Base-by-base conservation (phyloP, 2,113 vertebrate genomes). In the Forbesichthys agassizii region DNA sequence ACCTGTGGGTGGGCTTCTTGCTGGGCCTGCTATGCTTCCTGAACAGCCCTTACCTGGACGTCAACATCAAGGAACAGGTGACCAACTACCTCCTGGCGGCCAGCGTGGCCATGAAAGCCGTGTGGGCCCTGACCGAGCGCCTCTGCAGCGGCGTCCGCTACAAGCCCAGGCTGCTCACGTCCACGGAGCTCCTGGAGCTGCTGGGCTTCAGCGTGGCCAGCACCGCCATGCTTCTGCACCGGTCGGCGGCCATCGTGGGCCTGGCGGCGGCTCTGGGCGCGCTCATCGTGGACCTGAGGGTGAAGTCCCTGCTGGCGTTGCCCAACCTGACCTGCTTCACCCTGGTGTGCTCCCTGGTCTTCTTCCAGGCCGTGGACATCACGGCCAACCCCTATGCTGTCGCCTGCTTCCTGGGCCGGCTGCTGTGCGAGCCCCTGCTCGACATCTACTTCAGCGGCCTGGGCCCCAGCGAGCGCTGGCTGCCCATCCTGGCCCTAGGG, bases 1-100 rank as follows among this genome's bases (percentile, higher is more conserved):
- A 95, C 84, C 91, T 99, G 81, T 99, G 96, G 98, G 96, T 95
- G 78, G 96, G 97, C 85, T 99, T 99, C 85, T 89, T 99, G 77
- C 95, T 98, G 49, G 98, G 97, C 33, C 95, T 99, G 27, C 91
- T 98, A 36, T 98, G 96, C 89, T 98, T 99, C 89, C 92, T 98
- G 71, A 95, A 96, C 85, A 93, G 93, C 87, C 90, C 93, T 4
- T 68, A 85, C 12, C 92, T 98, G 86, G 93, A 94, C 78, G 89
- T 66, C 0, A 93, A 98, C 3, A 88, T 94, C 55, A 99, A 98
- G 86, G 96, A 98, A 88, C 92, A 95, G 80, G 95, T 95, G 36
- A 93, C 96, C 51, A 95, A 96, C 74, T 98, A 98, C 67, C 91
- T 99, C 69, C 94, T 99, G 18, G 75, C 98, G 27, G 91, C 94